Conservation (phyloP, 2,797 vertebrate genomes). For the Erethizon dorsatum region DNA sequence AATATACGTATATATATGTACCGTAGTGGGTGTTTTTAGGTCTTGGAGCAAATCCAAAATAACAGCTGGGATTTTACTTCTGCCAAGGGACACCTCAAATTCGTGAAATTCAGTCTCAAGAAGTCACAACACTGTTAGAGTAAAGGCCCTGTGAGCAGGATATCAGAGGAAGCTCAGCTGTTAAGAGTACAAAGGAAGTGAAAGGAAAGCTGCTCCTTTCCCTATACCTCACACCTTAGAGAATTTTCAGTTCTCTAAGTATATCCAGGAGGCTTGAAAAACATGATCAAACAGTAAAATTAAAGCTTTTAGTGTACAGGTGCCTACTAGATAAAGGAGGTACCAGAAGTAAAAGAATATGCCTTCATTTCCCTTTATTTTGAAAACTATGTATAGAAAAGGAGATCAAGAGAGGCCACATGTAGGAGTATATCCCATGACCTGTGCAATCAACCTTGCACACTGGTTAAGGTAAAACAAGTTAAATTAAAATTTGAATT, state of each 20-base stretch:
- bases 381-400: slow-evolving; percentile 52
- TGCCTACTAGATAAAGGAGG: slow-evolving; percentile 7
- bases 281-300: slow-evolving; percentile 57
- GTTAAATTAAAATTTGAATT: slow-evolving; percentile 56
- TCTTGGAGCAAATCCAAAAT: slow-evolving; percentile 85
- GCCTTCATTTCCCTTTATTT: not conserved
- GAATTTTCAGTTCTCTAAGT: slow-evolving; percentile 39
- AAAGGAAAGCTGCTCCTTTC: not conserved
- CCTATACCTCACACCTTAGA: not conserved
- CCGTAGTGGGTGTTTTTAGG: slow-evolving; percentile 71
- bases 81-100: slow-evolving; percentile 81
- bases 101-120: slow-evolving; percentile 68
- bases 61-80: slow-evolving; percentile 85
- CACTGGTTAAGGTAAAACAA: not conserved
- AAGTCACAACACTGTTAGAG: slow-evolving; percentile 76
- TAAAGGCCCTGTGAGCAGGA: slow-evolving; percentile 1
- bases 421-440: not conserved
- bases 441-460: not conserved
- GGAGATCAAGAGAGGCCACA: not conserved
- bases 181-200: not conserved
- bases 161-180: slow-evolving; percentile 16
- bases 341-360: not conserved
- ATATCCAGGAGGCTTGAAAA: not conserved
- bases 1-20: slow-evolving; percentile 59
- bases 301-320: slow-evolving; percentile 37